A percentile compares a stretch with the other conserved stretches of the same genome.
phyloP scores from a whole-genome alignment of 2,888 invertebrate species.

The Nomada ruficornis region DNA sequence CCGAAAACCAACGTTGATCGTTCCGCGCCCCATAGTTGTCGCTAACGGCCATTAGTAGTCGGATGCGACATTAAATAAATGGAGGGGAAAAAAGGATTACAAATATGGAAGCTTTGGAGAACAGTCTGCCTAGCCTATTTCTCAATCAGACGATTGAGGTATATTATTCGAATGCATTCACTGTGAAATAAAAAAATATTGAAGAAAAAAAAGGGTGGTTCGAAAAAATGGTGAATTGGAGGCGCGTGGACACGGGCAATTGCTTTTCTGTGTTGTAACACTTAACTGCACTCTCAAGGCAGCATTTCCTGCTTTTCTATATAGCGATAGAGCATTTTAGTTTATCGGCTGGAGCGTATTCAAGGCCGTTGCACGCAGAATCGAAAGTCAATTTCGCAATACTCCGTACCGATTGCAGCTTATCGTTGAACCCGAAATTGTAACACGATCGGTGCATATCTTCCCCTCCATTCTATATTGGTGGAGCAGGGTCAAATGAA shows the following conservation, averaged over 20 bases:
- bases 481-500: background rate
- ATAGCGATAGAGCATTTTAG: conserved; percentile 40
- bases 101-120: too few relatives aligned
- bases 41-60: too few relatives aligned
- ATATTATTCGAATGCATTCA: background rate
- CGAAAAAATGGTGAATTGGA: conserved; percentile 30
- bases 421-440: conserved; percentile 38
- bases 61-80: too few relatives aligned
- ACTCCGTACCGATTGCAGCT: conserved; percentile 44
- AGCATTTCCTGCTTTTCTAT: conserved; percentile 46
- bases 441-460: background rate
- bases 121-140: background rate
- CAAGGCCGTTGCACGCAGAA: conserved; percentile 53
- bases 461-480: too few relatives aligned
- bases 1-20: too few relatives aligned
- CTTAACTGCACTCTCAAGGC: conserved; percentile 42
- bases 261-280: conserved; percentile 45
- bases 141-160: background rate
- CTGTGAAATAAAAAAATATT: conserved; percentile 13
- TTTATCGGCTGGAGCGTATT: conserved; percentile 34
- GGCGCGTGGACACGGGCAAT: conserved; percentile 42
- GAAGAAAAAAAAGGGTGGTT: background rate
- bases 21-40: too few relatives aligned
- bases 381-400: conserved; percentile 57
- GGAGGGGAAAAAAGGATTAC: too few relatives aligned